Evolutionary conservation across 2,797 vertebrate genomes (phyloP).

Genomic region (Typhlichthys eigenmanni): DNA sequence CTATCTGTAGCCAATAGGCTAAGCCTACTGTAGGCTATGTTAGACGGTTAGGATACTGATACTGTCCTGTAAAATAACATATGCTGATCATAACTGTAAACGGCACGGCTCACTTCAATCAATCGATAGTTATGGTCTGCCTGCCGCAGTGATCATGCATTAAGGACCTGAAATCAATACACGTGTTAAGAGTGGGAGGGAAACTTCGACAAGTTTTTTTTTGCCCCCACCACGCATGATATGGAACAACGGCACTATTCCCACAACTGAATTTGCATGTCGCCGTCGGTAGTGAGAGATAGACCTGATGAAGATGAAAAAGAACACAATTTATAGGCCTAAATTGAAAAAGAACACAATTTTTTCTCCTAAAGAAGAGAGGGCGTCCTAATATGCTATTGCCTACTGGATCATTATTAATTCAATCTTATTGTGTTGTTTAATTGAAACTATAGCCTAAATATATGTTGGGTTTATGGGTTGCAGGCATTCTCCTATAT

Average conservation of each 20-base stretch:
- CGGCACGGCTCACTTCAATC: slow-evolving; percentile 39
- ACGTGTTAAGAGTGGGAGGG: slow-evolving; percentile 40
- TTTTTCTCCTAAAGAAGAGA: not conserved
- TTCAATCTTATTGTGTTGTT: too few relatives aligned
- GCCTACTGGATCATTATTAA: too few relatives aligned
- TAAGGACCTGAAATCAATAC: slow-evolving; percentile 43
- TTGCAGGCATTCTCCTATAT: too few relatives aligned
- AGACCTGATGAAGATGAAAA: slow-evolving; percentile 3
- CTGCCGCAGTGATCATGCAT: slow-evolving; percentile 64
- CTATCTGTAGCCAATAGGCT: too few relatives aligned
- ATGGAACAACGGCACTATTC: slow-evolving; percentile 19
- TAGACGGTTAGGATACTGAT: not conserved
- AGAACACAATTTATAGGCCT: not conserved
- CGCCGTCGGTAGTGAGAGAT: slow-evolving; percentile 61
- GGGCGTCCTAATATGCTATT: too few relatives aligned
- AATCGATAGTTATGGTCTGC: slow-evolving; percentile 68
- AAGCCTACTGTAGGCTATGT: not conserved
- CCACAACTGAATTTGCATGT: slow-evolving; percentile 59
- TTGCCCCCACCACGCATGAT: slow-evolving; percentile 44
- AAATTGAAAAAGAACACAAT: slow-evolving; percentile 4
- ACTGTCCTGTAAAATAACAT: slow-evolving; percentile 35
- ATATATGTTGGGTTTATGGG: too few relatives aligned
- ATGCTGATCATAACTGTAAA: slow-evolving; percentile 51
- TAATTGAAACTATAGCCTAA: too few relatives aligned
- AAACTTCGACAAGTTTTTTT: slow-evolving; percentile 23